phyloP scores from a whole-genome alignment of 2,113 vertebrate species.

The Myotis brandtii region DNA sequence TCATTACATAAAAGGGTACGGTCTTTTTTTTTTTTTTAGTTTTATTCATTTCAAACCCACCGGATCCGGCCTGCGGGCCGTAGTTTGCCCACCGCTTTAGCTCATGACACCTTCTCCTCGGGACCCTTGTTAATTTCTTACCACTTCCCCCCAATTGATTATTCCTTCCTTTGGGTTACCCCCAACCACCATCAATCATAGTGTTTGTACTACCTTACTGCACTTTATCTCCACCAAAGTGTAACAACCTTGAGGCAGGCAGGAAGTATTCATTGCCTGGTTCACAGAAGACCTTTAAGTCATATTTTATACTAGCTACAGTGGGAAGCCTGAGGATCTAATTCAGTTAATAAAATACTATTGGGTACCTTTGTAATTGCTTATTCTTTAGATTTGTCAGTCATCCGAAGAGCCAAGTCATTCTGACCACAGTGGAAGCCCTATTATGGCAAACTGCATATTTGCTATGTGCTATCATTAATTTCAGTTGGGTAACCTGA shows the following conservation, averaged over 20 bases:
- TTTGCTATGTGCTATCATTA: neutral
- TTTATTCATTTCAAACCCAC: too few species aligned
- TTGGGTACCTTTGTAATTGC: neutral
- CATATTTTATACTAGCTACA: neutral
- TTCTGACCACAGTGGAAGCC: neutral
- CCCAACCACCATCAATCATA: neutral
- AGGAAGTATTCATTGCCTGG: neutral
- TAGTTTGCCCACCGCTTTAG: too few species aligned
- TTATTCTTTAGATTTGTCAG: neutral
- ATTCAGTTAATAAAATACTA: neutral
- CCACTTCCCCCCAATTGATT: neutral
- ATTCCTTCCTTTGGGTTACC: neutral
- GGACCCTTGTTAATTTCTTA: neutral
- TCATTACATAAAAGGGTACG: too few species aligned
- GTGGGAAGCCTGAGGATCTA: neutral
- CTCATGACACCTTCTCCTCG: neutral
- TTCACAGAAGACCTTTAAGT: neutral
- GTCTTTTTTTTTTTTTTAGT: too few species aligned
- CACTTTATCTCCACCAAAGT: neutral
- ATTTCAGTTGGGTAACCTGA: neutral
- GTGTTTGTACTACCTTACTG: neutral
- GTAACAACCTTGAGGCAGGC: neutral
- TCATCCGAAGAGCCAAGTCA: neutral
- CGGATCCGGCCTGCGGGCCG: too few species aligned
- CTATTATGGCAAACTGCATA: neutral